These are phyloP conservation scores for Eupithecia subfuscata DNA, from an alignment of 2,888 invertebrate genomes.

Conservation along the genomic window DNA sequence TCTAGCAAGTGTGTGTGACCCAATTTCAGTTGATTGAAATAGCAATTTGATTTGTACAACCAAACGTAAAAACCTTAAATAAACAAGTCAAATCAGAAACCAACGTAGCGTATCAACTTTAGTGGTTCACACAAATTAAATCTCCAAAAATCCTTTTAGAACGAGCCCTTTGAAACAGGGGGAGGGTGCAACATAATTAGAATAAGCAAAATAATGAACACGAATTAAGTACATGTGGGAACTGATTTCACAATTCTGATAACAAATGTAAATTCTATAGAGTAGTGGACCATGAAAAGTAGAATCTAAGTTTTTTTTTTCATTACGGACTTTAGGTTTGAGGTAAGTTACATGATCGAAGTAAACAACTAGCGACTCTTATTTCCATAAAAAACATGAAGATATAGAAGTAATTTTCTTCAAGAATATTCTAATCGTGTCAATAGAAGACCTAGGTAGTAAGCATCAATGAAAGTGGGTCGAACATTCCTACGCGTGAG, in stretches of 20 bases:
- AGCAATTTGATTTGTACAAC: constrained; percentile 15
- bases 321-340: neutral
- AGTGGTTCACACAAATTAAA: constrained; percentile 79
- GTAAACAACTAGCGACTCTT: neutral
- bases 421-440: constrained; percentile 13
- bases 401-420: neutral
- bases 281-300: constrained; percentile 27
- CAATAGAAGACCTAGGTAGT: constrained; percentile 11
- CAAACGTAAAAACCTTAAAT: constrained; percentile 49
- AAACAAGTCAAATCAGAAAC: constrained; percentile 58
- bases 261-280: constrained; percentile 43
- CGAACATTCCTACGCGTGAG: constrained; percentile 30
- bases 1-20: neutral
- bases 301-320: constrained; percentile 18
- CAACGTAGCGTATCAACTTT: constrained; percentile 60
- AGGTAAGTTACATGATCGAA: neutral
- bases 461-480: constrained; percentile 30
- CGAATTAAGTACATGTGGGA: constrained; percentile 72
- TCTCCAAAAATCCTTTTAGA: constrained; percentile 67
- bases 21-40: constrained; percentile 20
- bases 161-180: constrained; percentile 55
- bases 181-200: constrained; percentile 72
- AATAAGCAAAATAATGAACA: constrained; percentile 74
- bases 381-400: neutral
- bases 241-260: constrained; percentile 61